Evolutionary conservation across 1,140 invertebrate genomes (phyloP).

Genomic region (Dufourea novaeangliae): DNA sequence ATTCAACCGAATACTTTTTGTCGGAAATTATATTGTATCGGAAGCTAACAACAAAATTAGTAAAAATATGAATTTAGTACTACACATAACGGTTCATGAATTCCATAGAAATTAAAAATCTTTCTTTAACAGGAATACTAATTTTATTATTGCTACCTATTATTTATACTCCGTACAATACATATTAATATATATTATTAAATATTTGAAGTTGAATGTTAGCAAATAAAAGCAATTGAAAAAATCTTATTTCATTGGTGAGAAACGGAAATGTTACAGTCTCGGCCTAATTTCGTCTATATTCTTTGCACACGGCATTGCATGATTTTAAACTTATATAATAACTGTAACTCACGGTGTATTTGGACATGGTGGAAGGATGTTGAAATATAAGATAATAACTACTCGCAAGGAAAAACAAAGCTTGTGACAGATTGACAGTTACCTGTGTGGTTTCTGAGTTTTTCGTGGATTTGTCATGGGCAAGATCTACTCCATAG

Average conservation of each 20-base stretch:
- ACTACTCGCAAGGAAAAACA: slow-evolving; percentile 70
- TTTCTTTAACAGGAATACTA: background rate
- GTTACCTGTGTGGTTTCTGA: slow-evolving; percentile 25
- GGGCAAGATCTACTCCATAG: slow-evolving; percentile 46
- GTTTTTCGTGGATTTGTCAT: slow-evolving; percentile 46
- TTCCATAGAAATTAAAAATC: background rate
- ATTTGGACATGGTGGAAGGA: slow-evolving; percentile 25
- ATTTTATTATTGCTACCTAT: background rate
- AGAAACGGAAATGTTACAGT: background rate
- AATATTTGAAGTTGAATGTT: background rate
- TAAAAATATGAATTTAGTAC: too few species aligned
- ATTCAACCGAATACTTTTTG: too few species aligned
- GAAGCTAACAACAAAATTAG: too few species aligned
- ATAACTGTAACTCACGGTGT: slow-evolving; percentile 24
- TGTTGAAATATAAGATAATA: slow-evolving; percentile 13
- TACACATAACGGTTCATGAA: background rate
- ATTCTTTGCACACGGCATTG: slow-evolving; percentile 4
- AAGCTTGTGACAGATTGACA: slow-evolving; percentile 73
- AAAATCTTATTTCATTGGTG: background rate
- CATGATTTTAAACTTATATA: slow-evolving; percentile 49
- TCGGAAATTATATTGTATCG: too few species aligned
- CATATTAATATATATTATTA: too few species aligned
- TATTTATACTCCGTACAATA: background rate
- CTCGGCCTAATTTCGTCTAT: background rate
- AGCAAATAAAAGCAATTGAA: background rate